Percentiles rank a stretch among this genome's conserved stretches.
phyloP scores from a whole-genome alignment of 2,113 vertebrate genomes.

The Burhinus oedicnemus region DNA sequence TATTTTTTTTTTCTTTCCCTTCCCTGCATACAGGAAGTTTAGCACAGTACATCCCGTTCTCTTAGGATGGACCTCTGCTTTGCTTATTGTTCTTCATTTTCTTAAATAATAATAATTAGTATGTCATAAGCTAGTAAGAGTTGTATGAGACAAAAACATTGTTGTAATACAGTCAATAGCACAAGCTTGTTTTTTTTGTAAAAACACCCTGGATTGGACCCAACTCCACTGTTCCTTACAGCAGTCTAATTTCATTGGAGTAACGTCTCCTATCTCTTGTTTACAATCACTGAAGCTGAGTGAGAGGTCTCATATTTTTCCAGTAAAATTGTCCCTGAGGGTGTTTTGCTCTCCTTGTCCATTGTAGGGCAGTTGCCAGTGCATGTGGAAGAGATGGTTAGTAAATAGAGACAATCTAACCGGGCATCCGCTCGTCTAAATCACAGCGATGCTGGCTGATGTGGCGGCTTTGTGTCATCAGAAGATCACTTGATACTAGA shows the following conservation, averaged over 20 bases:
- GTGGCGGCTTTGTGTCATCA: neutral
- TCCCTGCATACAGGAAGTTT: conserved; percentile 64
- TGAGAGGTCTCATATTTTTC: neutral
- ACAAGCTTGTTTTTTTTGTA: neutral
- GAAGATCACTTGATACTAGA: neutral
- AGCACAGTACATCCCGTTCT: conserved; percentile 59
- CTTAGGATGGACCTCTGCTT: conserved; percentile 20
- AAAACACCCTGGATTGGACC: neutral
- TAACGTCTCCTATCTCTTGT: neutral
- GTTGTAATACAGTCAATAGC: neutral
- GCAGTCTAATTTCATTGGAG: neutral
- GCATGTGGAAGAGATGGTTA: neutral
- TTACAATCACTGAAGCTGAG: neutral
- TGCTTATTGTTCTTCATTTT: conserved; percentile 57
- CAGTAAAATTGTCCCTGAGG: neutral
- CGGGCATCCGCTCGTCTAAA: neutral
- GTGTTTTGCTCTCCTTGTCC: neutral
- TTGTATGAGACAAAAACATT: neutral
- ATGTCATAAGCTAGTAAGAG: neutral
- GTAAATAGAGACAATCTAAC: neutral
- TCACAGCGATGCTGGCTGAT: neutral
- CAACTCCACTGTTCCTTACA: neutral
- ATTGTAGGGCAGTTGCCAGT: neutral
- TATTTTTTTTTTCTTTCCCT: neutral
- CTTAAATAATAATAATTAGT: conserved; percentile 1